Conservation (phyloP, 2,797 vertebrate species). For the Paguma larvata region DNA sequence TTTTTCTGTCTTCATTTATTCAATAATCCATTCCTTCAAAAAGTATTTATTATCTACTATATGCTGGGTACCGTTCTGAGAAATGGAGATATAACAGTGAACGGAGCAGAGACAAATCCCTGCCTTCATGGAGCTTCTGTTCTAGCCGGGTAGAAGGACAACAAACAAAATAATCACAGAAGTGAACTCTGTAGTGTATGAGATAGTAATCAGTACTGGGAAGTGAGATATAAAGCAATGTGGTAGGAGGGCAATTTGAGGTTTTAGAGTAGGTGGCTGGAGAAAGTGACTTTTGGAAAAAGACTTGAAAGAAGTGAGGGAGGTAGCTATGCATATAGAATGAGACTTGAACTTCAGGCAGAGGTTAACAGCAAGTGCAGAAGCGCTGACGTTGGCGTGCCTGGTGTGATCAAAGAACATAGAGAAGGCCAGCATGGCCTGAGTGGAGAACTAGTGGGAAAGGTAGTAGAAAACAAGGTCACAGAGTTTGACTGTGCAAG, state of each 20-base stretch:
- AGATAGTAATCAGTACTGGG: neutral
- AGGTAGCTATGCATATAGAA: neutral
- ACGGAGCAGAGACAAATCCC: neutral
- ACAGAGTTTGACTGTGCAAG: neutral
- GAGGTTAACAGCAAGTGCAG: neutral
- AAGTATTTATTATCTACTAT: neutral
- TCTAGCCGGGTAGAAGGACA: neutral
- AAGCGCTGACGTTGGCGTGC: neutral
- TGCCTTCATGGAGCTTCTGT: neutral
- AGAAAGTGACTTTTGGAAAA: constrained; percentile 21
- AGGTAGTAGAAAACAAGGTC: neutral
- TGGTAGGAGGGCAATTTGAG: neutral
- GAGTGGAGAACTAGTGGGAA: neutral
- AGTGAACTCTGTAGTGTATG: neutral
- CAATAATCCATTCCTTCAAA: neutral
- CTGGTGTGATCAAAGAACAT: neutral
- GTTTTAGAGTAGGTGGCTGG: neutral
- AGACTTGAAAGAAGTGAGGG: constrained; percentile 3
- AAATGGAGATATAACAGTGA: neutral
- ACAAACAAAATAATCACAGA: neutral
- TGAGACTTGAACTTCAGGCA: neutral
- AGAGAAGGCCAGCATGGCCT: neutral
- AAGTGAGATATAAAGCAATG: neutral
- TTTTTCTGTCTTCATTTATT: neutral
- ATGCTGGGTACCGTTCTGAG: neutral